Evolutionary conservation across 2,888 invertebrate species (phyloP), one percentile per base, ranked within the genome.

Genomic region (Cephus runcator): DNA sequence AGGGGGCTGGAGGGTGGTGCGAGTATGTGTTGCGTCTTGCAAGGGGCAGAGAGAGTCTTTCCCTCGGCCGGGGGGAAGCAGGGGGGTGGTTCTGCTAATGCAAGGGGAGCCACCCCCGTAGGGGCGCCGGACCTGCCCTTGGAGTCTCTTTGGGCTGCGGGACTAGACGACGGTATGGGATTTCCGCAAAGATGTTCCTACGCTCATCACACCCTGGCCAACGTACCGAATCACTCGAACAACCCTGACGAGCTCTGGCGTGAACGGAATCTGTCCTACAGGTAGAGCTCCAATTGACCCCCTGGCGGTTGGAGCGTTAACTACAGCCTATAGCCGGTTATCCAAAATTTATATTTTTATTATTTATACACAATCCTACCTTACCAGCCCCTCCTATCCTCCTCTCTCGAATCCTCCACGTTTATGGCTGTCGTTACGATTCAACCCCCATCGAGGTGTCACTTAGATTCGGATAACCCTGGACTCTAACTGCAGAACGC

Each of bases 61-160:
- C 90, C 89, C 87, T 87, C 88, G 81, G 84, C 83, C 82, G 86
- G 87, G 83, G 87, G 86, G 85, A 87, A 87, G 80, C 86, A 85
- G 84, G 84, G 80, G 73, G 71, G 71, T 71, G 71, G 71, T 34
- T 71, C 71, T 31, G 71, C 31, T 11, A 30, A 15, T 12, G 56
- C 81, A 15, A 81, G 77, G 9, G 71, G 80, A 75, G 81, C 81
- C 71, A 79, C 79, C 9, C 69, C 82, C n/a, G 76, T 79, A 35
- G 79, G 82, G 36, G 84, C 87, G 77, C 87, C 88, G 56, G 89
- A 90, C 79, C 84, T 90, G 78, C 90, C 90, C 75, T 85, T 90
- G 77, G 91, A 91, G 83, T 91, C 91, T 30, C 90, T 91, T 74
- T 91, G 91, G 91, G 91, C 91, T 34, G 91, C 91, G 34, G 91